Evolutionary conservation across 2,888 invertebrate species (phyloP).

Genomic region (Chromoteleia sp.): DNA sequence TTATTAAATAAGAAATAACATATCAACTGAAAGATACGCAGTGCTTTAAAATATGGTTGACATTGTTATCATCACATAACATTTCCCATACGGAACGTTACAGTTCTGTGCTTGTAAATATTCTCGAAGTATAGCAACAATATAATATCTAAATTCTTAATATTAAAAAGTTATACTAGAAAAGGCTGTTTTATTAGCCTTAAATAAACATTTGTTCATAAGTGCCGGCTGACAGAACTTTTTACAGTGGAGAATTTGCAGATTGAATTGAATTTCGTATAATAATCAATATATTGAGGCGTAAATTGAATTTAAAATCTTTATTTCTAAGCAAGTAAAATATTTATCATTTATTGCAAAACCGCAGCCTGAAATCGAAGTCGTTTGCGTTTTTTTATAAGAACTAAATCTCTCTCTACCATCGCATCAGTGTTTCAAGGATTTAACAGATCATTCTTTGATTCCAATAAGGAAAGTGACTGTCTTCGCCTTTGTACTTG

Average conservation of each 20-base stretch:
- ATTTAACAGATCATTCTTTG: conserved; percentile 60
- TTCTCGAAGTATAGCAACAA: conserved; percentile 40
- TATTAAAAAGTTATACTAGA: conserved; percentile 45
- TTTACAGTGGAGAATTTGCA: conserved; percentile 49
- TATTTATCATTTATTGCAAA: conserved; percentile 38
- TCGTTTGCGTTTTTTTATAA: conserved; percentile 27
- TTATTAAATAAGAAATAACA: too few relatives aligned
- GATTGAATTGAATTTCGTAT: conserved; percentile 42
- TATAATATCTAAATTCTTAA: conserved; percentile 48
- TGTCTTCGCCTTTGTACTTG: conserved; percentile 71
- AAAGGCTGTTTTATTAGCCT: conserved; percentile 44
- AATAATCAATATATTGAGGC: conserved; percentile 52
- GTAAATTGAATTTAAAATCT: conserved; percentile 54
- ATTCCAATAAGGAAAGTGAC: conserved; percentile 73
- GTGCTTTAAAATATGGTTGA: not conserved
- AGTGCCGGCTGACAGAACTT: conserved; percentile 32
- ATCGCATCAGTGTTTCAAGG: conserved; percentile 50
- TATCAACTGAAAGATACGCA: too few relatives aligned
- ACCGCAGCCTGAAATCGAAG: conserved; percentile 50
- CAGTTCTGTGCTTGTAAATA: conserved; percentile 49
- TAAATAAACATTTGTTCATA: conserved; percentile 36
- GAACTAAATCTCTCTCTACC: conserved; percentile 31
- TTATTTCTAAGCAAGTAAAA: conserved; percentile 52
- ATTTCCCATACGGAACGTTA: conserved; percentile 32
- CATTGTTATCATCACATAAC: conserved; percentile 3